These are phyloP conservation scores for Triplophysa siluroides DNA, from an alignment of 2,113 vertebrate species.

Conservation along the genomic window DNA sequence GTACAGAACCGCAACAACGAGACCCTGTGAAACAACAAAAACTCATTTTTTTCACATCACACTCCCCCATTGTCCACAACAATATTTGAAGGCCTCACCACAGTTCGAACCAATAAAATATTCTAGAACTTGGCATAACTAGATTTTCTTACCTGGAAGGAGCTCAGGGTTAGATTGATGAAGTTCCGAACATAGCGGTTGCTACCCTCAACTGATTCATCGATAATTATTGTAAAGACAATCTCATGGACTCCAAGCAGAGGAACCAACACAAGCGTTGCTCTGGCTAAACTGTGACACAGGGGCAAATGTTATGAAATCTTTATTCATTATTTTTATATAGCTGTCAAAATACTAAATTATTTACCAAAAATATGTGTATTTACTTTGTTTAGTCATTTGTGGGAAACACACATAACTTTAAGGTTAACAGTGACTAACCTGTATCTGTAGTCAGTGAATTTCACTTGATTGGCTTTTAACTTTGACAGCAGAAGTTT, in stretches of 20 bases:
- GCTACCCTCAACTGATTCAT: slow-evolving; percentile 84
- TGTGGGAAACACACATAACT: neutral
- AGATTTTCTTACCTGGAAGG: slow-evolving; percentile 80
- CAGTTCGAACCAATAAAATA: too few relatives aligned
- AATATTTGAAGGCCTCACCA: too few relatives aligned
- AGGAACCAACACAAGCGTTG: slow-evolving; percentile 90
- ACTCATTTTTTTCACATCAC: too few relatives aligned
- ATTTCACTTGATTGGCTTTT: slow-evolving; percentile 89
- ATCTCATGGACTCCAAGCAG: slow-evolving; percentile 92
- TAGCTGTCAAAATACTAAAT: too few relatives aligned
- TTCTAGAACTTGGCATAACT: too few relatives aligned
- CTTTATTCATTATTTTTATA: neutral
- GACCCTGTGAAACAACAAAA: slow-evolving; percentile 76
- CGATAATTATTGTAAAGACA: slow-evolving; percentile 83
- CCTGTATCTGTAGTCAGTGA: slow-evolving; percentile 96
- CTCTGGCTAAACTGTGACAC: slow-evolving; percentile 82
- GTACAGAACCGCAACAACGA: slow-evolving; percentile 89
- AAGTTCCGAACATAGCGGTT: slow-evolving; percentile 80
- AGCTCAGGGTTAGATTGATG: slow-evolving; percentile 87
- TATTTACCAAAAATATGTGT: too few relatives aligned
- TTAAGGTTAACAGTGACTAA: slow-evolving; percentile 54
- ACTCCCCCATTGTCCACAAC: too few relatives aligned
- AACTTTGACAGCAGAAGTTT: slow-evolving; percentile 92
- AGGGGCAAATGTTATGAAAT: neutral
- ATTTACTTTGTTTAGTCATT: too few relatives aligned